Base-by-base conservation (phyloP, 1,140 invertebrate species). In the Psilanteris sp. region DNA sequence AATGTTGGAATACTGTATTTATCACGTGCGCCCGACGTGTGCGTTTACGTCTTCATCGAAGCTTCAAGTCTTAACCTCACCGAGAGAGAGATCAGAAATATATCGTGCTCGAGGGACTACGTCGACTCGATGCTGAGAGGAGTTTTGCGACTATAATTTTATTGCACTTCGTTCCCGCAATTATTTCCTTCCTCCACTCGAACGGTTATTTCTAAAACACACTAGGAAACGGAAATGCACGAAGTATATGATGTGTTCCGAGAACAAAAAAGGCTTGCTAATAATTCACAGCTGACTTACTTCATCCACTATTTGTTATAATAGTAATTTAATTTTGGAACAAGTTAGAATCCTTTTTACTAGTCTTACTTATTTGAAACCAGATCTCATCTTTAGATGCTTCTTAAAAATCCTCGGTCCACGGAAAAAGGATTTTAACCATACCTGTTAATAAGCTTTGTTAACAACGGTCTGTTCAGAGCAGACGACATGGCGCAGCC, bases 1-100 rank as follows among this genome's bases (percentile, higher is more conserved):
- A 39, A 66, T 54, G 36, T 61, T 77, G 61, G 73, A 71, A 77
- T 77, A 77, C 73, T 77, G 73, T 66, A 16, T 36, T 71, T 77
- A 77, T 77, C 73, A 71, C 73, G 57, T 76, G 57, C 55, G 62
- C 55, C 22, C 48, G 54, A 52, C 70, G 57, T 76, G 64, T 75
- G 55, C 72, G 72, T 75, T 55, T 55, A 41, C 48, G 34, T 50
- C 32, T 14, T 61, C 48, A 46, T 26, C 50, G 34, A 48, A 20
- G 10, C 15, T 29, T 11, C 16, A 8, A 24, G 29, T 20, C 29
- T 8, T 20, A 22, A 10, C 15, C 29, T 13, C 11, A 1, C 29
- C 10, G 22, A 57, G 64, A 55, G 62, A 55, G 43, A 48, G 44
- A 31, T 46, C 4, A 7, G 44, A 68, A 39, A 36, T 11, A 37